phyloP scores from a whole-genome alignment of 2,888 invertebrate genomes.

The Drosophila phalerata region DNA sequence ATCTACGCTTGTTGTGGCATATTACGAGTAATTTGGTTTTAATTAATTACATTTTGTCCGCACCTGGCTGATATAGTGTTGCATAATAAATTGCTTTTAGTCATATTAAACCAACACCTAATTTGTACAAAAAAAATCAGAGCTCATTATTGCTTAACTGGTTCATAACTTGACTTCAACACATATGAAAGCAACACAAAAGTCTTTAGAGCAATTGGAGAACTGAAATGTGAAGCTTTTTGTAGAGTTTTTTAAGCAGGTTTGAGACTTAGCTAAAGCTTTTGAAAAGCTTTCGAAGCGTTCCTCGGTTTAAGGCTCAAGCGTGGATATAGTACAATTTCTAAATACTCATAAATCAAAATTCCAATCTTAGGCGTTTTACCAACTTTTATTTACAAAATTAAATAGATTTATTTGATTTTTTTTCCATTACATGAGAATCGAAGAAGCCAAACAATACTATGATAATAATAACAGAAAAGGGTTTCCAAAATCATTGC shows the following conservation, averaged over 20 bases:
- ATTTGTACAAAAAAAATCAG: neutral
- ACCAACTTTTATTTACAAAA: constrained; percentile 79
- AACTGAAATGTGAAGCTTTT: constrained; percentile 3
- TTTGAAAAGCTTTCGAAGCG: neutral
- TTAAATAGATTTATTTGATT: constrained; percentile 58
- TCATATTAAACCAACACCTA: constrained; percentile 27
- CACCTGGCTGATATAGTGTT: constrained; percentile 38
- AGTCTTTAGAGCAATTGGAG: neutral
- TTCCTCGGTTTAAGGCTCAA: neutral
- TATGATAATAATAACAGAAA: constrained; percentile 42
- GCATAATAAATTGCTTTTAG: constrained; percentile 59
- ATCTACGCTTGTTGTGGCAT: constrained; percentile 36
- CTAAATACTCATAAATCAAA: neutral
- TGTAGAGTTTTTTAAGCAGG: neutral
- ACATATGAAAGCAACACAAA: constrained; percentile 1
- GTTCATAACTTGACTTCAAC: neutral
- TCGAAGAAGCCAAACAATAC: constrained; percentile 47
- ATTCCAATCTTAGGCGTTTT: constrained; percentile 47
- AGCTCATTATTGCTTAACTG: neutral
- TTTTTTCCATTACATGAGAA: constrained; percentile 51
- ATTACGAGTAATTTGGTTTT: constrained; percentile 55
- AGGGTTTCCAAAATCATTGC: constrained; percentile 32
- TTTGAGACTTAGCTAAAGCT: constrained; percentile 20
- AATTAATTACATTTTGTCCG: constrained; percentile 55
- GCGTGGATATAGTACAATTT: neutral